Evolutionary conservation across 2,888 invertebrate genomes (phyloP).

Genomic region (Malthinus seriepunctatus): DNA sequence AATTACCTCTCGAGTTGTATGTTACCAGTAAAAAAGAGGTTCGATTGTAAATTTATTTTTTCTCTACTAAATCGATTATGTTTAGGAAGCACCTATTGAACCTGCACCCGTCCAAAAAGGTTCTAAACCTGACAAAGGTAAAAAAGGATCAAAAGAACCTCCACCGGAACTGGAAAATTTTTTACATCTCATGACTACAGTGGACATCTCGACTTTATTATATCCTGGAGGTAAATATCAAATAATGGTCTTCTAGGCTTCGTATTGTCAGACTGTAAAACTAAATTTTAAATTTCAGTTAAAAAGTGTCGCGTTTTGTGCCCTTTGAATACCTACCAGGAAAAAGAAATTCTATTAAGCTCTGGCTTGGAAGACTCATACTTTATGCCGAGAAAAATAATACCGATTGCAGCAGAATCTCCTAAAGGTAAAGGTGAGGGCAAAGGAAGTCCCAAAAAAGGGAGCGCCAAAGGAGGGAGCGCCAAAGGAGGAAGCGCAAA

Average conservation of each 20-base stretch:
- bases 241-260: not conserved
- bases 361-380: conserved; percentile 46
- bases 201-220: conserved; percentile 47
- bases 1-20: conserved; percentile 47
- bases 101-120: not conserved
- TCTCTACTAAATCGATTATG: not conserved
- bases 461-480: conserved; percentile 13
- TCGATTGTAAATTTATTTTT: not conserved
- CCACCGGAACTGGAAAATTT: conserved; percentile 33
- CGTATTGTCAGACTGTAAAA: not conserved
- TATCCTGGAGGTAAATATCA: conserved; percentile 47
- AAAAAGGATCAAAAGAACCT: conserved; percentile 14
- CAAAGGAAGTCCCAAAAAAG: conserved; percentile 20
- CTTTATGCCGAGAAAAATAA: conserved; percentile 41
- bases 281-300: conserved; percentile 38
- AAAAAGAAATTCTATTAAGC: conserved; percentile 42
- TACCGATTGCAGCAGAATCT: conserved; percentile 9
- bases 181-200: conserved; percentile 49
- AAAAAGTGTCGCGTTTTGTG: conserved; percentile 43
- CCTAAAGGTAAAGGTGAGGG: conserved; percentile 8
- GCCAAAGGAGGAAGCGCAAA: conserved; percentile 18
- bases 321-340: conserved; percentile 44
- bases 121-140: conserved; percentile 6
- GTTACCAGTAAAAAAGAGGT: conserved; percentile 32
- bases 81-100: not conserved